These are phyloP conservation scores for Lithophane socia DNA, from an alignment of 2,888 invertebrate species.

Conservation along the genomic window DNA sequence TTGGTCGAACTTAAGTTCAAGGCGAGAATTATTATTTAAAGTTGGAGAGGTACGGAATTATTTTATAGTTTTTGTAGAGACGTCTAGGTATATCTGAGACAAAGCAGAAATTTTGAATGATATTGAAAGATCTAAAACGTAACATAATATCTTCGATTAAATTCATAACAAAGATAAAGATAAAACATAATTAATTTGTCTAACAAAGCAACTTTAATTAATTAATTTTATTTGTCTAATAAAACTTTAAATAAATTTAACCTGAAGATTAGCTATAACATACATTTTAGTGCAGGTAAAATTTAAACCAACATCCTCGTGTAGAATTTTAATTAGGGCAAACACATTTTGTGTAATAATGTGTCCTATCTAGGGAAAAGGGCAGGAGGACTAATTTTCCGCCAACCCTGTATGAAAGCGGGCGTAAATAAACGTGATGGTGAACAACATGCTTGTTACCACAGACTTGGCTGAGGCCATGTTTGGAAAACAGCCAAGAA, in stretches of 20 bases:
- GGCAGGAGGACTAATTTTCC: conserved; percentile 29
- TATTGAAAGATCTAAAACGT: not conserved
- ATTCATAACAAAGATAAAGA: not conserved
- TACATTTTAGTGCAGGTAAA: conserved; percentile 5
- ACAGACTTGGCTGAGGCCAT: conserved; percentile 34
- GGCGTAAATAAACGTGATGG: conserved; percentile 33
- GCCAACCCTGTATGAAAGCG: conserved; percentile 17
- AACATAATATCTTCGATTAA: not conserved
- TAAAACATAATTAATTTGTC: not conserved
- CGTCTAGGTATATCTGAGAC: not conserved
- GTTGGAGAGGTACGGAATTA: not conserved
- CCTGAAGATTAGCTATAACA: not conserved
- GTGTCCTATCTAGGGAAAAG: not conserved
- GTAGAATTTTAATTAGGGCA: conserved; percentile 49
- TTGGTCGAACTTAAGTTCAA: conserved; percentile 41
- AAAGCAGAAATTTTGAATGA: not conserved
- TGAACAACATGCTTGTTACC: conserved; percentile 16
- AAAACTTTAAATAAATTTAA: conserved; percentile 9
- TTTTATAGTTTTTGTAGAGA: not conserved
- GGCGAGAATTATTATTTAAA: conserved; percentile 23
- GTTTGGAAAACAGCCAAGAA: conserved; percentile 53
- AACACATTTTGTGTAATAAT: conserved; percentile 33
- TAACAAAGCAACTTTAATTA: not conserved
- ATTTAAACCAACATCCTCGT: conserved; percentile 10
- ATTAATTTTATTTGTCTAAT: too few species aligned